phyloP scores from a whole-genome alignment of 2,113 vertebrate genomes.

The Dinomys branickii region DNA sequence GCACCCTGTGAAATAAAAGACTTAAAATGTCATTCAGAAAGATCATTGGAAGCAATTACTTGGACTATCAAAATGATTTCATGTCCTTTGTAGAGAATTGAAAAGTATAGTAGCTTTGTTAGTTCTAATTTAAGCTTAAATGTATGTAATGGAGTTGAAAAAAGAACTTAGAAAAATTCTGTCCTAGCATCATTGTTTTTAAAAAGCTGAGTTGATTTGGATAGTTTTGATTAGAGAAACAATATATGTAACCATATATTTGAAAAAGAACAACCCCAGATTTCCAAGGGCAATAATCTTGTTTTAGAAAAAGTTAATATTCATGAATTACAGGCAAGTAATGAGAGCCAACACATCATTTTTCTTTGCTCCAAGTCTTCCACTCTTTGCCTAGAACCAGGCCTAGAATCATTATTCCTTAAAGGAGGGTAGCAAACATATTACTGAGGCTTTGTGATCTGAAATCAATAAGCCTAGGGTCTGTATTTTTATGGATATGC shows the following conservation, averaged over 20 bases:
- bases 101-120: neutral
- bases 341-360: neutral
- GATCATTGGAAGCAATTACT: slow-evolving; percentile 6
- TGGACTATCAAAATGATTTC: neutral
- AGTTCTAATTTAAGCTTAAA: slow-evolving; percentile 1
- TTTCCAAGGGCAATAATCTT: slow-evolving; percentile 30
- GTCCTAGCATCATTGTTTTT: neutral
- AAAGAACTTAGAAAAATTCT: neutral
- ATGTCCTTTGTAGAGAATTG: neutral
- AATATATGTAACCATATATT: slow-evolving; percentile 37
- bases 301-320: slow-evolving; percentile 66
- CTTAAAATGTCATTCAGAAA: neutral
- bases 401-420: slow-evolving; percentile 53
- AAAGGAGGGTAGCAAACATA: neutral
- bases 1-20: neutral
- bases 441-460: neutral
- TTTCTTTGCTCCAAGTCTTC: slow-evolving; percentile 31
- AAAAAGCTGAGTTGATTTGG: slow-evolving; percentile 36
- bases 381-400: neutral
- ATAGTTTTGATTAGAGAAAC: neutral
- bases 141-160: neutral
- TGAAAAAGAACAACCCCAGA: slow-evolving; percentile 50
- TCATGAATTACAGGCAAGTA: slow-evolving; percentile 42
- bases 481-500: slow-evolving; percentile 25
- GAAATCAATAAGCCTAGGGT: neutral